These are phyloP conservation scores for Plestiodon gilberti DNA, from an alignment of 2,113 vertebrate genomes.

Conservation along the genomic window DNA sequence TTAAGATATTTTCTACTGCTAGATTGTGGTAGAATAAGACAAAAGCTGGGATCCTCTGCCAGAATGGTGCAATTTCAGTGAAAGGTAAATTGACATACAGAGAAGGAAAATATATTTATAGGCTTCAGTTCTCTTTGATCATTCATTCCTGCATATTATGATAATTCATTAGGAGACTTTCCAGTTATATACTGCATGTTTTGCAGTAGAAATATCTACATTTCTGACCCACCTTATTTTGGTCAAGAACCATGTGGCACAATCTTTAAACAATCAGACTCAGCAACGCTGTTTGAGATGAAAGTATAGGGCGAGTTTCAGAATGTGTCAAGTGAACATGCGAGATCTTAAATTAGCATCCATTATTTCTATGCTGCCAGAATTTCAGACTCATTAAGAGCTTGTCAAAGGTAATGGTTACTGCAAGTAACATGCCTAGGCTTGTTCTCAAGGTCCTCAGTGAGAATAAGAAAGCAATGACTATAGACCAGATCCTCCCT, in stretches of 20 bases:
- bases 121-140: neutral
- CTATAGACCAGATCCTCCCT: neutral
- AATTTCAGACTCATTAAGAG: neutral
- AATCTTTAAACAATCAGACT: conserved; percentile 15
- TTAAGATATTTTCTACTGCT: neutral
- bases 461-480: neutral
- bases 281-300: neutral
- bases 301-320: conserved; percentile 16
- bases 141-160: neutral
- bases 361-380: neutral
- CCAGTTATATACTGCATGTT: conserved; percentile 4
- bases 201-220: conserved; percentile 9
- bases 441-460: neutral
- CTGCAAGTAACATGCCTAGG: neutral
- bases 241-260: conserved; percentile 7
- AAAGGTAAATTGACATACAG: conserved; percentile 21
- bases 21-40: conserved; percentile 3
- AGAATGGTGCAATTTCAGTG: neutral
- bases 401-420: neutral
- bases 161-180: neutral
- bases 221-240: neutral
- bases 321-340: neutral
- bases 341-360: neutral
- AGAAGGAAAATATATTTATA: neutral
- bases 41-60: conserved; percentile 13